phyloP scores from a whole-genome alignment of 2,888 invertebrate genomes.

The Nowickia ferox region DNA sequence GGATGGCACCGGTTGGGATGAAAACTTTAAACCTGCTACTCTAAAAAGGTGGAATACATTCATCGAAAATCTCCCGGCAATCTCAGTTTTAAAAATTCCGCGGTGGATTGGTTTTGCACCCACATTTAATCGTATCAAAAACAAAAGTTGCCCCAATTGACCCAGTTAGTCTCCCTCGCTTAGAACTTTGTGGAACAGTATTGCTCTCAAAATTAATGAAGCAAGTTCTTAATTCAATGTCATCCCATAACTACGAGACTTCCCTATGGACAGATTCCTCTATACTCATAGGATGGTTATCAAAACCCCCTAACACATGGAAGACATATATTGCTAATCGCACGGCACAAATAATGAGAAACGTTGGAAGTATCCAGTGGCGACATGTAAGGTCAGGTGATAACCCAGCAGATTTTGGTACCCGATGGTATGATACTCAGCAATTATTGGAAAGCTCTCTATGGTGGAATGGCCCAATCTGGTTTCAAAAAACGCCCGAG shows the following conservation, averaged over 20 bases:
- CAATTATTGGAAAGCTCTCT: conserved; percentile 34
- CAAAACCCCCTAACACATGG: neutral
- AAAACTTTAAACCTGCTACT: too few relatives aligned
- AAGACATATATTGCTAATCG: neutral
- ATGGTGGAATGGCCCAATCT: conserved; percentile 63
- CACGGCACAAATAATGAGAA: neutral
- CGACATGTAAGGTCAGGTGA: conserved; percentile 60
- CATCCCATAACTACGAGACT: too few relatives aligned
- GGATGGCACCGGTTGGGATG: too few relatives aligned
- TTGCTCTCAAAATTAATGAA: conserved; percentile 59
- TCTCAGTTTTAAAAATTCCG: neutral
- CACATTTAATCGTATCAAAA: conserved; percentile 52
- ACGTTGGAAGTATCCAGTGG: conserved; percentile 34
- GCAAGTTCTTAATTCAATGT: too few relatives aligned
- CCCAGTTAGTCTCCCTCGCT: conserved; percentile 56
- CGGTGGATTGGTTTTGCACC: neutral
- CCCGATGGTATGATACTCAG: conserved; percentile 53
- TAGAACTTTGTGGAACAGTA: conserved; percentile 67
- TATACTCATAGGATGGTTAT: neutral
- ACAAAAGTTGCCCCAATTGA: conserved; percentile 64
- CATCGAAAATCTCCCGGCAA: neutral
- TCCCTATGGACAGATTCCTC: neutral
- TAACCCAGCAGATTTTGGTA: conserved; percentile 61
- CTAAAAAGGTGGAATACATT: too few relatives aligned
- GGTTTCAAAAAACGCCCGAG: conserved; percentile 52